These are phyloP conservation scores for Passer montanus DNA, from an alignment of 2,113 vertebrate species.

Conservation along the genomic window DNA sequence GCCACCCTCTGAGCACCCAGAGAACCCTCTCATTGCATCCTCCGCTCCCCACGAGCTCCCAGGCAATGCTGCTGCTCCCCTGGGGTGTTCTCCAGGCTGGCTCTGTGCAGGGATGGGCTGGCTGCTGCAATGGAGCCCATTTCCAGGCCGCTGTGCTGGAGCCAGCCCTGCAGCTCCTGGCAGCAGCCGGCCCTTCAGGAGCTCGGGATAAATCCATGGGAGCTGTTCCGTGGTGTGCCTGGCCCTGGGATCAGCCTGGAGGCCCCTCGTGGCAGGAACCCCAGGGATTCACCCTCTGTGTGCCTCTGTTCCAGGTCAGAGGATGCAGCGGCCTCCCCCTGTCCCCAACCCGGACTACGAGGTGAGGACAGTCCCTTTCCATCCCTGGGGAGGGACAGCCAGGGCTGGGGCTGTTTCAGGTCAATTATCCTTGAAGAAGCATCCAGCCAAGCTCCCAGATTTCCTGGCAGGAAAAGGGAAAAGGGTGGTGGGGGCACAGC, in stretches of 20 bases:
- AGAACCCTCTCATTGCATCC: fast-evolving
- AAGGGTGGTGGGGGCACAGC: background rate
- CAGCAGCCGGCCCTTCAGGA: background rate
- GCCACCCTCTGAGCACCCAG: fast-evolving
- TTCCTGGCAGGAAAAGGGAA: background rate
- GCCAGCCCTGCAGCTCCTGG: background rate
- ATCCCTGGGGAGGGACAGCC: background rate
- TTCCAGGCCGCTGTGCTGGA: background rate
- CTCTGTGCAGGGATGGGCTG: background rate
- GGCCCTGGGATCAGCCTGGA: too few species aligned
- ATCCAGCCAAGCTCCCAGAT: background rate
- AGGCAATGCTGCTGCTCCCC: background rate
- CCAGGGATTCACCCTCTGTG: background rate
- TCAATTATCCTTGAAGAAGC: background rate
- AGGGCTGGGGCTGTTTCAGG: background rate
- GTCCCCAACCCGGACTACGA: slow-evolving; percentile 82
- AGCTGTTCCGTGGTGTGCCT: fast-evolving
- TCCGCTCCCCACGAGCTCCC: background rate
- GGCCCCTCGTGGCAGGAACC: fast-evolving
- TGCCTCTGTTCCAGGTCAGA: slow-evolving; percentile 61
- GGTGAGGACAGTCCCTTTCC: slow-evolving; percentile 47
- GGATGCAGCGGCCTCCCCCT: slow-evolving; percentile 75
- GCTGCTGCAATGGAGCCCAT: background rate
- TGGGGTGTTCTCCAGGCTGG: background rate
- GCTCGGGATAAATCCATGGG: background rate